Evolutionary conservation across 2,797 vertebrate genomes (phyloP).

Genomic region (Leontocebus nigricollis): DNA sequence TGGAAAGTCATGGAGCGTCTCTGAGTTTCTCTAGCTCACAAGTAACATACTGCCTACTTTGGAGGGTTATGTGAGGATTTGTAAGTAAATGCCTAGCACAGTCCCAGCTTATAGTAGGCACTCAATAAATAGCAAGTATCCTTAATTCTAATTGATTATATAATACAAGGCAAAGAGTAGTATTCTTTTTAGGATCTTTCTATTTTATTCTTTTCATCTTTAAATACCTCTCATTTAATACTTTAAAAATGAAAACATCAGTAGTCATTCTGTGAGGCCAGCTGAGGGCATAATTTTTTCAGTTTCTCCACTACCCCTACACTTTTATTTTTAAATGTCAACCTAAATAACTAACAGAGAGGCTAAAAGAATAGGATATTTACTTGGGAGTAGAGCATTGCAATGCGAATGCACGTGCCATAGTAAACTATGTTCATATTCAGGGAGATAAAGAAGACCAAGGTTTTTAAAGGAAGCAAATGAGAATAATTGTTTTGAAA

Average conservation of each 20-base stretch:
- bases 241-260: neutral
- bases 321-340: neutral
- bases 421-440: neutral
- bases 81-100: neutral
- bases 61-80: neutral
- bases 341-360: neutral
- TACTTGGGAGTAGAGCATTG: neutral
- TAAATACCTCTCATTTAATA: conserved; percentile 8
- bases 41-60: neutral
- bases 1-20: neutral
- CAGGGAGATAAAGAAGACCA: neutral
- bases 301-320: neutral
- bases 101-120: neutral
- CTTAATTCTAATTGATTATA: conserved; percentile 24
- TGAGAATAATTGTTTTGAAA: neutral
- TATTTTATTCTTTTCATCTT: neutral
- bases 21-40: neutral
- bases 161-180: neutral
- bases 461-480: neutral
- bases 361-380: neutral
- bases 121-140: neutral
- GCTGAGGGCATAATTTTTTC: neutral
- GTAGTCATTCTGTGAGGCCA: neutral
- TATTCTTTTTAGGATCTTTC: neutral
- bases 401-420: neutral